Percentiles rank a stretch among this genome's conserved stretches.
These are phyloP conservation scores for Acanthopleura granulata DNA, from an alignment of 2,888 invertebrate species.

Conservation along the genomic window DNA sequence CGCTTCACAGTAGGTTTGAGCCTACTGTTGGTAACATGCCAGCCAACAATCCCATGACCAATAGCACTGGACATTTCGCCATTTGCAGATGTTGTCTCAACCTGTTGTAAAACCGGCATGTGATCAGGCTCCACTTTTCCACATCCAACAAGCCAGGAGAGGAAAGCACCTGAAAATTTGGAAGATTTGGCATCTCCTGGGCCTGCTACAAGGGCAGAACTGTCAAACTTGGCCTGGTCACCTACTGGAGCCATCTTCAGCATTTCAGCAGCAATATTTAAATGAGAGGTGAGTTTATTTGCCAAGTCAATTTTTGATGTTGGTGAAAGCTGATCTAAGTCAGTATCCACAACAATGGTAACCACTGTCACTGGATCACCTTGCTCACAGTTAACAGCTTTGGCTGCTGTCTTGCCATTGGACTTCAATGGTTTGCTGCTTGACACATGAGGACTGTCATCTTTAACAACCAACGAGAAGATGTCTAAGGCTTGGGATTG, in stretches of 20 bases:
- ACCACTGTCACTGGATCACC: constrained; percentile 76
- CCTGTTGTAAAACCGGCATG: constrained; percentile 76
- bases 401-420: constrained; percentile 45
- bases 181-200: constrained; percentile 57
- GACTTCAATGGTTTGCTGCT: constrained; percentile 36
- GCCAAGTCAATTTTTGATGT: constrained; percentile 74
- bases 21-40: constrained; percentile 76
- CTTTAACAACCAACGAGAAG: constrained; percentile 78
- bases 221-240: constrained; percentile 56
- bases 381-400: constrained; percentile 59
- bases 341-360: constrained; percentile 78
- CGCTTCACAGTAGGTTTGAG: constrained; percentile 58
- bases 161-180: constrained; percentile 43
- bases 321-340: constrained; percentile 77
- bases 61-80: constrained; percentile 80
- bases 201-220: constrained; percentile 63
- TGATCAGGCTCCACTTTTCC: constrained; percentile 79
- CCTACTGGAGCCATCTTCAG: constrained; percentile 57
- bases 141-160: constrained; percentile 79
- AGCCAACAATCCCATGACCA: constrained; percentile 79
- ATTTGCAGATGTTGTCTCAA: constrained; percentile 79
- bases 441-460: constrained; percentile 40
- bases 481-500: constrained; percentile 74
- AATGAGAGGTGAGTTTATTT: constrained; percentile 51
- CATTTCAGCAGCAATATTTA: constrained; percentile 57